Evolutionary conservation across 2,113 vertebrate genomes (phyloP).

Genomic region (Pluvialis apricaria): DNA sequence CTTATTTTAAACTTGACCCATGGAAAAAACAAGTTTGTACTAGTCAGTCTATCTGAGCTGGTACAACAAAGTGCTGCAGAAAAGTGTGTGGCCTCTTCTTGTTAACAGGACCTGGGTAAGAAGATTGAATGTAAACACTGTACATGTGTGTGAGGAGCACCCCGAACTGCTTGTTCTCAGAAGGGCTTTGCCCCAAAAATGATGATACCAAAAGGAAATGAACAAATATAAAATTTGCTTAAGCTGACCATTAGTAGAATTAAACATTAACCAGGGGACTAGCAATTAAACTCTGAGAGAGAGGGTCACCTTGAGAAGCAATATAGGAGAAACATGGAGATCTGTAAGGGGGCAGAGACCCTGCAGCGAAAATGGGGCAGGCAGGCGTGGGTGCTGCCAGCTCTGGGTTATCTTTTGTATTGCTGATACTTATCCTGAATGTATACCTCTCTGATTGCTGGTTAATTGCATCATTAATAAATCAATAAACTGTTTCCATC

Average conservation of each 20-base stretch:
- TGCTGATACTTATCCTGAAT: background rate
- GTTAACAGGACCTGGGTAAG: background rate
- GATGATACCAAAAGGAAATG: background rate
- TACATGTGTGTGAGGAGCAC: background rate
- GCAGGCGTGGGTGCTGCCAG: background rate
- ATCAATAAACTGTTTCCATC: background rate
- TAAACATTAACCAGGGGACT: background rate
- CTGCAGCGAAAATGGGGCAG: rapidly evolving
- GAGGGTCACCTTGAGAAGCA: background rate
- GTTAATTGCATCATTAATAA: background rate
- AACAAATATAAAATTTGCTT: background rate
- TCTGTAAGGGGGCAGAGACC: background rate
- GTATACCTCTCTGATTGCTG: background rate
- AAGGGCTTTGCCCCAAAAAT: background rate
- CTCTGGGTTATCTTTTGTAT: background rate
- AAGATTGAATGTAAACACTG: background rate
- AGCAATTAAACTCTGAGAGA: background rate
- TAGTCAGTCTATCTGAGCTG: background rate
- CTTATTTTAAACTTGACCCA: background rate
- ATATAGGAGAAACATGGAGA: background rate
- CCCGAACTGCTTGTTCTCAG: background rate
- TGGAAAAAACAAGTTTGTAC: background rate
- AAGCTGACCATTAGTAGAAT: background rate
- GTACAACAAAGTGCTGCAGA: background rate
- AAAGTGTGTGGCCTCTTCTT: background rate